Evolutionary conservation across 1,140 invertebrate genomes (phyloP).

Genomic region (Dendroctonus valens): DNA sequence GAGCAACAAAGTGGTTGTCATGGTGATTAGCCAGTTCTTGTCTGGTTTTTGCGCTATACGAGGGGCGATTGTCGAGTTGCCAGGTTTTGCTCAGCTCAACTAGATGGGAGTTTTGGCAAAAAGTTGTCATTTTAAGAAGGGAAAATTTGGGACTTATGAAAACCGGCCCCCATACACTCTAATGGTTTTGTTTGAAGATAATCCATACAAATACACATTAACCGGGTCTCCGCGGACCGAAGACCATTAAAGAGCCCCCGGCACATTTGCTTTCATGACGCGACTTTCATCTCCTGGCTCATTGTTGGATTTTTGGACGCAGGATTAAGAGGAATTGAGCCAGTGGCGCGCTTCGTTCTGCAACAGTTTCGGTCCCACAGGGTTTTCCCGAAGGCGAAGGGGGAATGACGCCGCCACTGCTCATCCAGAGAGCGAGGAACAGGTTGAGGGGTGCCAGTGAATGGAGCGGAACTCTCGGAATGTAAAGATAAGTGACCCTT

Average conservation of each 20-base stretch:
- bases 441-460: slow-evolving; percentile 20
- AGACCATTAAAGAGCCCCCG: slow-evolving; percentile 10
- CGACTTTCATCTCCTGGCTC: slow-evolving; percentile 11
- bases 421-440: slow-evolving; percentile 6
- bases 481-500: slow-evolving; percentile 47
- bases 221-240: slow-evolving; percentile 5
- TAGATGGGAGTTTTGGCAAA: too few relatives aligned
- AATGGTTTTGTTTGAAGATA: slow-evolving; percentile 5
- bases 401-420: neutral
- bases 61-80: too few relatives aligned
- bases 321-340: slow-evolving; percentile 1
- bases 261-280: slow-evolving; percentile 15
- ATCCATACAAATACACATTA: slow-evolving; percentile 20
- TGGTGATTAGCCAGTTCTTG: too few relatives aligned
- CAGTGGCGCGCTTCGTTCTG: neutral
- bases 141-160: neutral
- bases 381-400: neutral
- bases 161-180: neutral
- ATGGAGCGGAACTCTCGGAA: slow-evolving; percentile 40
- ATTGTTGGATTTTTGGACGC: slow-evolving; percentile 16
- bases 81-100: too few relatives aligned
- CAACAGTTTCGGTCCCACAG: neutral
- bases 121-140: too few relatives aligned
- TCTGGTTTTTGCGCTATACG: too few relatives aligned
- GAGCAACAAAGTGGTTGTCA: too few relatives aligned